Evolutionary conservation across 2,797 vertebrate species (phyloP), one percentile per base, ranked within the genome.

Genomic region (Poeciliopsis turneri): DNA sequence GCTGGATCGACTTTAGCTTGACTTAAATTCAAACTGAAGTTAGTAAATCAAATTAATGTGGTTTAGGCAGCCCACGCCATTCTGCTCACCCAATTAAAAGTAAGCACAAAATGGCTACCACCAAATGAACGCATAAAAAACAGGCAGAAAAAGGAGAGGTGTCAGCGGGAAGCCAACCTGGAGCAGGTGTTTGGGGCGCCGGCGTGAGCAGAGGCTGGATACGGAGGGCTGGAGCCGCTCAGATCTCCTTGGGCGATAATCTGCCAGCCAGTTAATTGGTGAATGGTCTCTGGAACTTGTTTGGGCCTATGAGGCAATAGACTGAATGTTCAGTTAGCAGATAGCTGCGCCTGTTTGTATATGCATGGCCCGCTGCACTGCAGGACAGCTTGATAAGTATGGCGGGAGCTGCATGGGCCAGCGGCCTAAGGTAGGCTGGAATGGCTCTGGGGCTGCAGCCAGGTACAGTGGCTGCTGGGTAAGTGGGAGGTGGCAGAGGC

Each of bases 391-490:
- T 94, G 93, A 81, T 92, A 93, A 93, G 93, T 92, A 80, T 87
- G 92, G 88, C 70, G 70, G 80, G 85, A 90, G 90, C 92, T 59
- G 87, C 90, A 72, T 85, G 93, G 92, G 93, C 93, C 91, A 89
- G 86, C 84, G 92, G 92, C 92, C 93, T 88, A 91, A 92, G 93
- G 93, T 92, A 82, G 92, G 87, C 87, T 92, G 92, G 92, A 90
- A 92, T 91, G 90, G 91, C 92, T 92, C 86, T 92, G 92, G 93
- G 93, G 93, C 88, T 79, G 91, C 59, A 73, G 90, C 93, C 93
- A 94, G 93, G 93, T 94, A 94, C 85, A 91, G 92, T 91, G 91
- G 88, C 89, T 93, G 90, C 89, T 93, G 92, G 90, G 91, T 92
- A 93, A 92, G 91, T 89, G 91, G 91, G 91, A 86, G 92, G 92